These are phyloP conservation scores for Melipona beecheii DNA, from an alignment of 2,888 invertebrate species.

Conservation along the genomic window DNA sequence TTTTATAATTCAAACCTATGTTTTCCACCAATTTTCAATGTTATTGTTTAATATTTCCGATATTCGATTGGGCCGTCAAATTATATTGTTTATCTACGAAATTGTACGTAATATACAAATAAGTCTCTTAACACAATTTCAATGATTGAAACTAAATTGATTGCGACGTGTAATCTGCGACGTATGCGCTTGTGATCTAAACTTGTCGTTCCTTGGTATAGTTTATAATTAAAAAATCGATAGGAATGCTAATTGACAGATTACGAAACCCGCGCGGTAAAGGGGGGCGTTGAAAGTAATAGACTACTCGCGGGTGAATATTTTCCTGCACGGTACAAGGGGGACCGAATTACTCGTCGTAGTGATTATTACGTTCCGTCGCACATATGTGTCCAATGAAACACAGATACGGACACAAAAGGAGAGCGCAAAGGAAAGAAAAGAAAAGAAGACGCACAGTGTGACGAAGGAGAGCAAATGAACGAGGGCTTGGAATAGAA, in stretches of 20 bases:
- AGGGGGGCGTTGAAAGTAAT: conserved; percentile 13
- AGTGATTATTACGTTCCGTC: conserved; percentile 35
- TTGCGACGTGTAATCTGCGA: neutral
- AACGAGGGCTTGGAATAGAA: conserved; percentile 14
- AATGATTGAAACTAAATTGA: neutral
- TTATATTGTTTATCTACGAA: neutral
- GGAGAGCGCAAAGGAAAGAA: neutral
- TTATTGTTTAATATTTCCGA: neutral
- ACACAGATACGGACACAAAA: neutral
- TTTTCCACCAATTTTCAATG: neutral
- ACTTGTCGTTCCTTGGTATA: neutral
- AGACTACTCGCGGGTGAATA: neutral
- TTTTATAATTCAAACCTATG: neutral
- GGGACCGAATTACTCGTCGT: conserved; percentile 9
- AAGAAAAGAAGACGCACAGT: neutral
- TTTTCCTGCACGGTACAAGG: conserved; percentile 5
- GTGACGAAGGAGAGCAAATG: conserved; percentile 4
- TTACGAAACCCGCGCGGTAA: neutral
- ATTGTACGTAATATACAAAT: neutral
- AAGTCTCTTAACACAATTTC: neutral
- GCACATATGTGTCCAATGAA: neutral
- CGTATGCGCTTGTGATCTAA: too few relatives aligned
- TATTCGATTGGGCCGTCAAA: neutral
- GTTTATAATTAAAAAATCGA: neutral
- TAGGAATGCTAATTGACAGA: too few relatives aligned